Conservation (phyloP, 2,888 invertebrate species). For the Euplexia lucipara region DNA sequence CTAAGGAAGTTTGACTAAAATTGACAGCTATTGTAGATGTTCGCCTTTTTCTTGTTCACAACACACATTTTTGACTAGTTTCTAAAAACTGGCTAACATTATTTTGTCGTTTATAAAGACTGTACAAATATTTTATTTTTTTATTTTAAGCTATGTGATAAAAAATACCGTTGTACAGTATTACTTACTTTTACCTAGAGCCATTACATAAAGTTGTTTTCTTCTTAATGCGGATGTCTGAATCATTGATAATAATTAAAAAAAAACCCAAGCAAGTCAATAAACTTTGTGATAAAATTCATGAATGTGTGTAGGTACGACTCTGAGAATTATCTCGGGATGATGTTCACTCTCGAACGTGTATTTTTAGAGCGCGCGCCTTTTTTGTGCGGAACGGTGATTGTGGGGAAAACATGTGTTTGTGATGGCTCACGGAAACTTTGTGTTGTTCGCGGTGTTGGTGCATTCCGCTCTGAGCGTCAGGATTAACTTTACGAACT, state of each 20-base stretch:
- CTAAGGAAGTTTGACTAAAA: too few relatives aligned
- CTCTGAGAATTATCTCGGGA: constrained; percentile 78
- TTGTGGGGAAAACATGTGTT: constrained; percentile 58
- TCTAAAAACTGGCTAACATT: too few relatives aligned
- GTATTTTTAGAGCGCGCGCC: constrained; percentile 76
- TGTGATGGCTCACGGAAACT: constrained; percentile 69
- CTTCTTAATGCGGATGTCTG: constrained; percentile 2
- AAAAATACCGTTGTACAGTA: too few relatives aligned
- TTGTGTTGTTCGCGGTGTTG: constrained; percentile 61
- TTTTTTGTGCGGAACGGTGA: constrained; percentile 59
- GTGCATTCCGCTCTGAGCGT: constrained; percentile 70
- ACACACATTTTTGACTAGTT: too few relatives aligned
- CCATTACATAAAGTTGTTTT: constrained; percentile 2
- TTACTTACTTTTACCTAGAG: too few relatives aligned
- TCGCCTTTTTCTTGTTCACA: too few relatives aligned
- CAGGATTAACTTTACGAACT: constrained; percentile 85
- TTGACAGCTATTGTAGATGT: too few relatives aligned
- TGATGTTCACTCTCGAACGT: constrained; percentile 75
- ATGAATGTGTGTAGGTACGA: constrained; percentile 72
- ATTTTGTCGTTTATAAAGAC: too few relatives aligned
- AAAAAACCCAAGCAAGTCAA: constrained; percentile 62
- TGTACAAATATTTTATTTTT: too few relatives aligned
- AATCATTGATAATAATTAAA: constrained; percentile 14
- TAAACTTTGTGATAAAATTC: constrained; percentile 75
- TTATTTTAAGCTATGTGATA: too few relatives aligned